Evolutionary conservation across 2,113 vertebrate species (phyloP).

Genomic region (Serilophus lunatus): DNA sequence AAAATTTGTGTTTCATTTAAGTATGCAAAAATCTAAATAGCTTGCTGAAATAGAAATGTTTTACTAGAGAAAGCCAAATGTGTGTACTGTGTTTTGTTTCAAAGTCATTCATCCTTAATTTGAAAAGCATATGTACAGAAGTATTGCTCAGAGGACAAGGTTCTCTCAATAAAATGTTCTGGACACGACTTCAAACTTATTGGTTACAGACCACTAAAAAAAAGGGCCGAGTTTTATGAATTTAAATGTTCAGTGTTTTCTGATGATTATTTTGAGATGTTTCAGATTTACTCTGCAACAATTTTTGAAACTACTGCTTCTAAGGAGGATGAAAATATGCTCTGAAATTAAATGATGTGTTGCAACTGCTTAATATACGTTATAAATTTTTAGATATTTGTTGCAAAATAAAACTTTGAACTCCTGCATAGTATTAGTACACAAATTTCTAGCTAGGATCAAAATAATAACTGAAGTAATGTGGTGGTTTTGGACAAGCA

Average conservation of each 20-base stretch:
- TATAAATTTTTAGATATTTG: neutral
- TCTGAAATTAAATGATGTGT: neutral
- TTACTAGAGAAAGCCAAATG: neutral
- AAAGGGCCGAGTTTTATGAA: neutral
- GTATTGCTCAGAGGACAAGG: neutral
- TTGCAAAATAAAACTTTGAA: neutral
- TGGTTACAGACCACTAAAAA: neutral
- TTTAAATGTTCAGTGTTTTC: neutral
- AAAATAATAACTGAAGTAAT: neutral
- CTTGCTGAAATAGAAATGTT: neutral
- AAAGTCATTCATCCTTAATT: neutral
- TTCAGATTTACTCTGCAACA: neutral
- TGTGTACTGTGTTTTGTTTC: neutral
- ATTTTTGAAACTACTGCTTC: neutral
- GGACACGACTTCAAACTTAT: neutral
- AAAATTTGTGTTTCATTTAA: neutral
- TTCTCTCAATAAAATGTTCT: neutral
- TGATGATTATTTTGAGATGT: neutral
- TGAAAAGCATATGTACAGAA: neutral
- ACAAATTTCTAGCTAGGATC: neutral
- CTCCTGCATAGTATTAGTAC: neutral
- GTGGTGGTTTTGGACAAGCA: neutral
- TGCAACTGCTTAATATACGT: neutral
- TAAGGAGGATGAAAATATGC: neutral
- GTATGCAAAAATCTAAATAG: neutral